Evolutionary conservation across 2,888 invertebrate genomes (phyloP).

Genomic region (Muschampia plurimacula): DNA sequence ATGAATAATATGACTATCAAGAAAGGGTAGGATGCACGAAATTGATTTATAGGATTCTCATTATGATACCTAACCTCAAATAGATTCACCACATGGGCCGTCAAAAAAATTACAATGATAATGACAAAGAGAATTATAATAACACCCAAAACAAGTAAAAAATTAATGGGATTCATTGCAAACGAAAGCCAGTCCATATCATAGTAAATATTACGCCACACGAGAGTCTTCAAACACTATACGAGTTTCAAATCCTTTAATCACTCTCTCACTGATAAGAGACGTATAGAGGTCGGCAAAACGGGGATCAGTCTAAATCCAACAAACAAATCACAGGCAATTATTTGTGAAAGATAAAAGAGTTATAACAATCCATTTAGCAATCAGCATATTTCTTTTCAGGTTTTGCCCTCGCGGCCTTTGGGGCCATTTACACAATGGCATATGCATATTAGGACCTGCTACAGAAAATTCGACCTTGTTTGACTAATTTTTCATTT

Average conservation of each 20-base stretch:
- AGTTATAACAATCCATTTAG: slow-evolving; percentile 2
- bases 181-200: no score
- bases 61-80: no score
- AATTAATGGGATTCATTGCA: no score
- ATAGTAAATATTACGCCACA: no score
- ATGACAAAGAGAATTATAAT: no score
- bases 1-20: no score
- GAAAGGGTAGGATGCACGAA: no score
- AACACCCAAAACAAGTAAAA: no score
- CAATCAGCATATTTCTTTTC: slow-evolving; percentile 11
- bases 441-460: not conserved
- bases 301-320: not conserved
- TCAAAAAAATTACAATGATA: no score
- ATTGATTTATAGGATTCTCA: no score
- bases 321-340: not conserved
- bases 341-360: not conserved
- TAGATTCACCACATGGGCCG: no score
- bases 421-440: not conserved
- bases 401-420: not conserved
- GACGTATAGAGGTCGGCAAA: not conserved
- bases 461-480: not conserved
- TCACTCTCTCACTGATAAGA: not conserved
- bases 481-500: not conserved
- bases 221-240: no score
- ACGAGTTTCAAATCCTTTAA: not conserved